Conservation (phyloP, 2,888 invertebrate genomes). For the Tyria jacobaeae region DNA sequence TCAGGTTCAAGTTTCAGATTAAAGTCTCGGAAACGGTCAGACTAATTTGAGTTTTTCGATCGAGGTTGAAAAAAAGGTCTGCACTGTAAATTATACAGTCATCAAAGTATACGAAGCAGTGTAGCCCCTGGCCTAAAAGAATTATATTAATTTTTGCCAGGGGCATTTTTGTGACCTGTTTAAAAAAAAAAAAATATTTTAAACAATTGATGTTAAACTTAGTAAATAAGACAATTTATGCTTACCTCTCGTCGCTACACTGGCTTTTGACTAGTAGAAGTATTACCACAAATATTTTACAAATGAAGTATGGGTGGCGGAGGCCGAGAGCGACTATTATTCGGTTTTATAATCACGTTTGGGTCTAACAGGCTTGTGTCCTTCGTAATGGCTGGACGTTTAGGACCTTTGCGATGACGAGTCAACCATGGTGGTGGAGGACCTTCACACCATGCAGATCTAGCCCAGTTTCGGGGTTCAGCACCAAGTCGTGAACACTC, state of each 20-base stretch:
- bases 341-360: conserved; percentile 67
- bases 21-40: too few species aligned
- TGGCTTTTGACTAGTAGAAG: conserved; percentile 84
- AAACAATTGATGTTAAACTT: too few species aligned
- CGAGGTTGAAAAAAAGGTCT: too few species aligned
- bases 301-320: conserved; percentile 79
- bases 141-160: too few species aligned
- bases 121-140: too few species aligned
- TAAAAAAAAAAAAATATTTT: too few species aligned
- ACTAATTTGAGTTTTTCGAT: too few species aligned
- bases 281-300: conserved; percentile 59
- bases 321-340: conserved; percentile 71
- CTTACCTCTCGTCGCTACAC: conserved; percentile 74
- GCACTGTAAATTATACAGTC: too few species aligned
- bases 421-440: conserved; percentile 72
- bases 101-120: too few species aligned
- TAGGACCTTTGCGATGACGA: conserved; percentile 61
- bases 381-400: conserved; percentile 30
- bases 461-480: conserved; percentile 90
- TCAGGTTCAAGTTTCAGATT: too few species aligned
- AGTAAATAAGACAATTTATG: conserved; percentile 10
- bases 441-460: conserved; percentile 88
- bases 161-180: too few species aligned
- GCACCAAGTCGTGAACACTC: conserved; percentile 94
- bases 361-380: conserved; percentile 62